These are phyloP conservation scores for Electrona antarctica DNA, from an alignment of 2,113 vertebrate species.

Conservation along the genomic window DNA sequence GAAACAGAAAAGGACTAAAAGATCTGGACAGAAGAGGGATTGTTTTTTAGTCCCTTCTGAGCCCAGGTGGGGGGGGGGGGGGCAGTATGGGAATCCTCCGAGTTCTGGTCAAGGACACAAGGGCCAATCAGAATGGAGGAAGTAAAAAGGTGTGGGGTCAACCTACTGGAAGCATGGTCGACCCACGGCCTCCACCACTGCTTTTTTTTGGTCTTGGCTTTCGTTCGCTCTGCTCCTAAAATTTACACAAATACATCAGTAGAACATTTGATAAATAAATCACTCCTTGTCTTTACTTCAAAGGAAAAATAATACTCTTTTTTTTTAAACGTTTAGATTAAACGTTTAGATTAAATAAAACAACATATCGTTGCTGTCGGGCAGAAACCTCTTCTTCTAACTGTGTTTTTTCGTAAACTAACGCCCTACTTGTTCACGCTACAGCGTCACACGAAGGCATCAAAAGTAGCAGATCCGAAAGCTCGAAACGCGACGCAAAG, in stretches of 20 bases:
- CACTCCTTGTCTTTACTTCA: slow-evolving; percentile 30
- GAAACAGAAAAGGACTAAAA: slow-evolving; percentile 77
- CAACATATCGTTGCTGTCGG: neutral
- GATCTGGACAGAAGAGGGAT: slow-evolving; percentile 52
- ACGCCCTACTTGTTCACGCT: neutral
- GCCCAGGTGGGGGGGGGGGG: slow-evolving; percentile 48
- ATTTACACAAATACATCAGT: slow-evolving; percentile 91
- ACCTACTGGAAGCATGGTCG: slow-evolving; percentile 99
- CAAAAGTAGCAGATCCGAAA: neutral
- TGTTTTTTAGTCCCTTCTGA: slow-evolving; percentile 61
- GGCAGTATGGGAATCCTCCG: slow-evolving; percentile 79
- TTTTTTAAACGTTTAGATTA: slow-evolving; percentile 17
- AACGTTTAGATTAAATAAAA: slow-evolving; percentile 22
- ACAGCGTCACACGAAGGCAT: neutral
- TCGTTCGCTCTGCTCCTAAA: slow-evolving; percentile 98
- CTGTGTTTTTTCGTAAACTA: no score
- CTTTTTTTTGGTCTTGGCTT: slow-evolving; percentile 99
- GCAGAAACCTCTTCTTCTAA: no score
- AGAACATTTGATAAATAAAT: slow-evolving; percentile 85
- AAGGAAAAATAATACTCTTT: slow-evolving; percentile 24
- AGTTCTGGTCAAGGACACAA: slow-evolving; percentile 99
- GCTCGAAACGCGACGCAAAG: neutral
- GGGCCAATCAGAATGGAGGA: slow-evolving; percentile 88
- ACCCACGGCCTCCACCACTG: slow-evolving; percentile 99
- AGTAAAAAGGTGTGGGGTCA: slow-evolving; percentile 82